These are phyloP conservation scores for Excalfactoria chinensis DNA, from an alignment of 2,113 vertebrate species.

Conservation along the genomic window DNA sequence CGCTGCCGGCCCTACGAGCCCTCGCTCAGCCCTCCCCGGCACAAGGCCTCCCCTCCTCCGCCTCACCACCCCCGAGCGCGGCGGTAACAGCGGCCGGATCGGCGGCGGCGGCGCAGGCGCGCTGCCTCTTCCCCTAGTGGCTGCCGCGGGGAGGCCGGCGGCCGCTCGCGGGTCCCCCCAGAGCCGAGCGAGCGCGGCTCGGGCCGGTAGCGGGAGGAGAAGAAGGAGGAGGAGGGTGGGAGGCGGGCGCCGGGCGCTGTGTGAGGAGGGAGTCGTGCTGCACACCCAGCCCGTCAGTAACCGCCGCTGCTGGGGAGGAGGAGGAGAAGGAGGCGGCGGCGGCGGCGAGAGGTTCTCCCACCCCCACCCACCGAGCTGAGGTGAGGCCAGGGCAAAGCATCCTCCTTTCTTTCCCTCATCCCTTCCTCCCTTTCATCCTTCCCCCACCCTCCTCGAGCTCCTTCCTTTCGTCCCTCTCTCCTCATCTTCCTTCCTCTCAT, in stretches of 20 bases:
- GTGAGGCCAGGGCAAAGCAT: conserved; percentile 68
- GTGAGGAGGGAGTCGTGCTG: not conserved
- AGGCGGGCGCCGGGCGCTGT: not conserved
- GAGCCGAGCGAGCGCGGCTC: not conserved
- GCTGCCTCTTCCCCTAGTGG: conserved; percentile 14
- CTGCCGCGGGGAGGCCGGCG: not conserved
- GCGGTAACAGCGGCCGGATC: no score
- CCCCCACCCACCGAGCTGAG: conserved; percentile 60
- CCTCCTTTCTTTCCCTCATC: conserved; percentile 52
- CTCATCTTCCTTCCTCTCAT: not conserved
- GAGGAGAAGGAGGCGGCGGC: conserved; percentile 25
- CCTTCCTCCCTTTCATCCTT: conserved; percentile 17
- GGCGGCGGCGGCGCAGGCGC: conserved; percentile 42
- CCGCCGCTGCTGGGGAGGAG: conserved; percentile 39
- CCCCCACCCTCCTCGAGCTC: not conserved
- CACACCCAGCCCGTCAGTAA: not conserved
- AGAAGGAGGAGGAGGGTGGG: not conserved
- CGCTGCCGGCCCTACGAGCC: no score
- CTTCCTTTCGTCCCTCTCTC: conserved; percentile 27
- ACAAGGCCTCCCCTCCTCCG: no score
- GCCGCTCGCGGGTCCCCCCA: not conserved
- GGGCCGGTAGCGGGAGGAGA: not conserved
- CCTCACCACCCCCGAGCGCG: no score
- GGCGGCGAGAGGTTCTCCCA: conserved; percentile 27
- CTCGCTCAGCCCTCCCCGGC: no score